Conservation (phyloP, 2,888 invertebrate genomes). For the Axea sp. region DNA sequence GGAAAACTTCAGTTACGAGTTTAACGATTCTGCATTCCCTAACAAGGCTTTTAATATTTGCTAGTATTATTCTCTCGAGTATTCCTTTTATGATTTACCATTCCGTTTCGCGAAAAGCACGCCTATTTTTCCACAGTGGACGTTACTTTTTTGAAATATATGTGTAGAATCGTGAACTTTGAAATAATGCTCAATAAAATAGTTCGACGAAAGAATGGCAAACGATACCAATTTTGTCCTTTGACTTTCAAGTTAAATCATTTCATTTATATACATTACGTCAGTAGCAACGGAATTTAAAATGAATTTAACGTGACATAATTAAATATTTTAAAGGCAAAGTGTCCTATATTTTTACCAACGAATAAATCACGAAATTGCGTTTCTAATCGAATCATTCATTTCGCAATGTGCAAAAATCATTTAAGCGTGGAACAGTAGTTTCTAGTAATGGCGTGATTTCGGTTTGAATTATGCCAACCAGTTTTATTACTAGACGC, state of each 20-base stretch:
- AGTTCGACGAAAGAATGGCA: no score
- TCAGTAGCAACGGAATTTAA: no score
- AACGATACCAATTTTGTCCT: no score
- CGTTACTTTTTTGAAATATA: no score
- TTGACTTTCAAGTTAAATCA: no score
- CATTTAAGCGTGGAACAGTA: slow-evolving; percentile 3
- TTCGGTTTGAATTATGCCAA: slow-evolving; percentile 4
- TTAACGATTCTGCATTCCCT: slow-evolving; percentile 46
- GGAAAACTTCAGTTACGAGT: slow-evolving; percentile 31
- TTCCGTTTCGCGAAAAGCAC: slow-evolving; percentile 30
- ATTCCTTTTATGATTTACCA: slow-evolving; percentile 40
- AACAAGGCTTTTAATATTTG: slow-evolving; percentile 53
- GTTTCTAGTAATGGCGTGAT: slow-evolving; percentile 8
- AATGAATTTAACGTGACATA: no score
- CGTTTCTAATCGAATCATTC: slow-evolving; percentile 1
- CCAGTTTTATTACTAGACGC: slow-evolving; percentile 6
- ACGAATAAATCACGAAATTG: slow-evolving; percentile 24
- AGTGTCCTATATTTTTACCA: slow-evolving; percentile 8
- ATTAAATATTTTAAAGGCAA: slow-evolving; percentile 16
- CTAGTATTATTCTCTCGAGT: slow-evolving; percentile 34
- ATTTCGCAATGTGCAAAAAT: slow-evolving; percentile 19
- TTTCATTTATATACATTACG: no score
- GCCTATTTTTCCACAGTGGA: no score
- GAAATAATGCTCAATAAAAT: no score
- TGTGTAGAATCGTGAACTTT: no score